phyloP scores from a whole-genome alignment of 1,140 invertebrate genomes.

The Eubasilissa regina region DNA sequence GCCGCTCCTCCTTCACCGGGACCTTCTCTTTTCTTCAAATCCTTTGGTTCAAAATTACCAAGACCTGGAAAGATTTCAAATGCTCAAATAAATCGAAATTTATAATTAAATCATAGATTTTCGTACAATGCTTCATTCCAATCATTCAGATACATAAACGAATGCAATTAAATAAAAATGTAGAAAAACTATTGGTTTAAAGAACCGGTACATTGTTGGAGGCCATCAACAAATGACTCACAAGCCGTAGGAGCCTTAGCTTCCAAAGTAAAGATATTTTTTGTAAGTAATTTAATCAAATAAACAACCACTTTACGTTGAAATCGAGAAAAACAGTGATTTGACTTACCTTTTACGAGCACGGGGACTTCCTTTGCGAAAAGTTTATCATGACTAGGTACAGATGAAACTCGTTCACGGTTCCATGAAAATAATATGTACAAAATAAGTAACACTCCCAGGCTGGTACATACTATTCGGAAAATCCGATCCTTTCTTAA shows the following conservation, averaged over 20 bases:
- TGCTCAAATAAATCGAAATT: background rate
- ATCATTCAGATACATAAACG: background rate
- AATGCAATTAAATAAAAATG: background rate
- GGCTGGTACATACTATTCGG: conserved; percentile 62
- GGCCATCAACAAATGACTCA: background rate
- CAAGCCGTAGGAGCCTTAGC: too few relatives aligned
- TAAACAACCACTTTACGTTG: background rate
- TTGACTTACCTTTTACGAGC: conserved; percentile 62
- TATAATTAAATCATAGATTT: background rate
- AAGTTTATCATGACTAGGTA: conserved; percentile 60
- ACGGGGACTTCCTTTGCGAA: conserved; percentile 62
- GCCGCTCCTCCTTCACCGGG: conserved; percentile 90
- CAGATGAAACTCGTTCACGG: conserved; percentile 62
- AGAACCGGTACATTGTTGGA: conserved; percentile 10
- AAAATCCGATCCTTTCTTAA: conserved; percentile 67
- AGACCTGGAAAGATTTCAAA: conserved; percentile 57
- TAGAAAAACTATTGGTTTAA: background rate
- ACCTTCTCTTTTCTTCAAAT: conserved; percentile 75
- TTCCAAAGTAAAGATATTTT: background rate
- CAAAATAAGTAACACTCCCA: conserved; percentile 65
- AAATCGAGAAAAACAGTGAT: conserved; percentile 1
- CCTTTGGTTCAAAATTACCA: conserved; percentile 80
- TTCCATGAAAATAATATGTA: conserved; percentile 66
- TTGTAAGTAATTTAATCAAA: background rate
- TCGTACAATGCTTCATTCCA: background rate